Percentiles rank a stretch among this genome's conserved stretches.
phyloP scores from a whole-genome alignment of 1,140 invertebrate genomes.

The Daktulosphaira vitifoliae region DNA sequence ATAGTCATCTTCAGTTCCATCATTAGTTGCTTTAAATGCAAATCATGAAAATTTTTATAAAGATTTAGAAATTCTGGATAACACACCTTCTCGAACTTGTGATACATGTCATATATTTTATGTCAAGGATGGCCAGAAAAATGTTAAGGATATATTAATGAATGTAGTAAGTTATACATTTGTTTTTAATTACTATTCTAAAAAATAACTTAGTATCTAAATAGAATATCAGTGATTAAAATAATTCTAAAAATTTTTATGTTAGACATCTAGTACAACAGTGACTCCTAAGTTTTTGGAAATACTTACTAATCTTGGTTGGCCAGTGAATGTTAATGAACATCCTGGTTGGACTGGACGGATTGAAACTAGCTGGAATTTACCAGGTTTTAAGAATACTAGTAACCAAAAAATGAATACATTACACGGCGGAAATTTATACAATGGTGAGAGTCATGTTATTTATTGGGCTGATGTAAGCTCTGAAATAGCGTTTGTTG shows the following conservation, averaged over 20 bases:
- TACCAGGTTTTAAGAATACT: slow-evolving; percentile 4
- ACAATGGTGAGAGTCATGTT: slow-evolving; percentile 63
- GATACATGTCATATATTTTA: slow-evolving; percentile 95
- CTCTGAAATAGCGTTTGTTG: slow-evolving; percentile 88
- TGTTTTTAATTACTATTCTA: slow-evolving; percentile 11
- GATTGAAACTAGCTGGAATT: slow-evolving; percentile 39
- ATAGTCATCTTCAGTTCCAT: slow-evolving; percentile 37
- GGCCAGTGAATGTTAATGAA: slow-evolving; percentile 68
- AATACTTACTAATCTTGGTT: slow-evolving; percentile 73
- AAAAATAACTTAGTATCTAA: slow-evolving; percentile 28
- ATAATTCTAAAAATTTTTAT: slow-evolving; percentile 5
- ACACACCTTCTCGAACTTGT: slow-evolving; percentile 70
- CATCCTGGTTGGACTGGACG: slow-evolving; percentile 89
- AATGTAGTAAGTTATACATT: slow-evolving; percentile 58
- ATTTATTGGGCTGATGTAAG: slow-evolving; percentile 95
- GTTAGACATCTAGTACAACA: slow-evolving; percentile 43
- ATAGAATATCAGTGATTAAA: background rate
- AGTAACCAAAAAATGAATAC: background rate
- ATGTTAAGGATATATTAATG: slow-evolving; percentile 65
- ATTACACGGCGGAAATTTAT: slow-evolving; percentile 47
- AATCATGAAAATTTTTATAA: slow-evolving; percentile 58
- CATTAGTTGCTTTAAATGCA: slow-evolving; percentile 71
- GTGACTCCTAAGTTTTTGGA: slow-evolving; percentile 67
- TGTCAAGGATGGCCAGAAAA: slow-evolving; percentile 73
- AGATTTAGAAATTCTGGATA: slow-evolving; percentile 66